Percentiles rank a stretch among this genome's conserved stretches.
Conservation (phyloP, 2,797 vertebrate genomes). For the Thripadectes ignobilis region DNA sequence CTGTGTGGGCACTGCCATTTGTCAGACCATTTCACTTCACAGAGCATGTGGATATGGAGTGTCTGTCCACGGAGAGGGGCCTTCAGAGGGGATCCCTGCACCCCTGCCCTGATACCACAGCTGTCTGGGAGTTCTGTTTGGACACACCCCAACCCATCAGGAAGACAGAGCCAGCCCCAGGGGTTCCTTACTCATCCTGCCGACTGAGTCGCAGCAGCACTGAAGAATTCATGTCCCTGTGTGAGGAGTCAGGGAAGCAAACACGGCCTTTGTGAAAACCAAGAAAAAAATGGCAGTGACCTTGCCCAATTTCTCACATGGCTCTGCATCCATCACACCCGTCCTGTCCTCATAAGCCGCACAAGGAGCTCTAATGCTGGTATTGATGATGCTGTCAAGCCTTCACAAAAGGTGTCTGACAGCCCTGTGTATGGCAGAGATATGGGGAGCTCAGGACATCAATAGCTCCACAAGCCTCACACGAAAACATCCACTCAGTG, state of each 20-base stretch:
- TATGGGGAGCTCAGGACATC: background rate
- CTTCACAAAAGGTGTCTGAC: conserved; percentile 19
- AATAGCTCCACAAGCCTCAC: background rate
- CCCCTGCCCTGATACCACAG: background rate
- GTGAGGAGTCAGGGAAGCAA: background rate
- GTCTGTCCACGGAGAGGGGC: fast-evolving
- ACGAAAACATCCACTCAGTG: background rate
- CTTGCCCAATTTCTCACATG: background rate
- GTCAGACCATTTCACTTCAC: background rate
- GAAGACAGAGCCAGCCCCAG: background rate
- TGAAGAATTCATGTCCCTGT: background rate
- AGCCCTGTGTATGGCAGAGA: background rate
- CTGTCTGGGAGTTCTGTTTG: fast-evolving
- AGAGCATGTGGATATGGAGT: fast-evolving
- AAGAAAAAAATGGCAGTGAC: background rate
- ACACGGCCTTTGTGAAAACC: background rate
- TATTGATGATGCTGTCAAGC: conserved; percentile 49
- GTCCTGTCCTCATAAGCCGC: background rate
- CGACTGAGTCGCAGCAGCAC: background rate
- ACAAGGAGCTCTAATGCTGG: background rate
- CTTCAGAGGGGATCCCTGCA: background rate
- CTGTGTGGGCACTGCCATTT: background rate
- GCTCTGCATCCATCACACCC: background rate
- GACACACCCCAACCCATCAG: fast-evolving
- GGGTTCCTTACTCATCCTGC: background rate